phyloP scores from a whole-genome alignment of 2,797 vertebrate genomes.

The Sebastes itinus region DNA sequence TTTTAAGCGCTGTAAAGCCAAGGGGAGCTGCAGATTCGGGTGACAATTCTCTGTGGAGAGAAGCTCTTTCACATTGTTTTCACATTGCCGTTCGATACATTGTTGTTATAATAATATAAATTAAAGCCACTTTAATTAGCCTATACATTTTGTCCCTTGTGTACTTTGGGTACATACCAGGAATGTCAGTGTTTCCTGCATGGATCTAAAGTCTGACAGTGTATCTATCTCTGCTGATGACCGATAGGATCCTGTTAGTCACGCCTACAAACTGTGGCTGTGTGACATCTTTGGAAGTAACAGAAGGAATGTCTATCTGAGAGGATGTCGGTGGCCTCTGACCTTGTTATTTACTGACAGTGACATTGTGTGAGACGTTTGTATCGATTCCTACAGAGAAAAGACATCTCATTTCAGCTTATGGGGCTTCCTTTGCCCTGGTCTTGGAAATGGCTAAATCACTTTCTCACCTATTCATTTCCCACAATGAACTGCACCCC shows the following conservation, averaged over 20 bases:
- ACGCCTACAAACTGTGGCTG: conserved; percentile 6
- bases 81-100: neutral
- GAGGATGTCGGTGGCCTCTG: conserved; percentile 42
- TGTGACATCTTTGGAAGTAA: conserved; percentile 17
- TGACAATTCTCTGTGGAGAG: neutral
- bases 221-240: neutral
- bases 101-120: neutral
- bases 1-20: too few relatives aligned
- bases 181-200: neutral
- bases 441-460: conserved; percentile 66
- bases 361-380: conserved; percentile 49
- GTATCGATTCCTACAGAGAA: conserved; percentile 64
- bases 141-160: neutral
- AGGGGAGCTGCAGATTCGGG: too few relatives aligned
- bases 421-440: conserved; percentile 39
- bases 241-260: neutral
- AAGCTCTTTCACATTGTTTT: neutral
- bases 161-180: neutral
- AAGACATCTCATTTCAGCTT: conserved; percentile 67
- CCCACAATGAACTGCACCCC: conserved; percentile 54
- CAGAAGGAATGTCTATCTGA: conserved; percentile 26
- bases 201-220: neutral
- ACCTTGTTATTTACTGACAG: conserved; percentile 62
- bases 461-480: conserved; percentile 67
- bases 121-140: neutral